Conservation (phyloP, 2,113 vertebrate genomes). For the Corythornis madagascariensis region DNA sequence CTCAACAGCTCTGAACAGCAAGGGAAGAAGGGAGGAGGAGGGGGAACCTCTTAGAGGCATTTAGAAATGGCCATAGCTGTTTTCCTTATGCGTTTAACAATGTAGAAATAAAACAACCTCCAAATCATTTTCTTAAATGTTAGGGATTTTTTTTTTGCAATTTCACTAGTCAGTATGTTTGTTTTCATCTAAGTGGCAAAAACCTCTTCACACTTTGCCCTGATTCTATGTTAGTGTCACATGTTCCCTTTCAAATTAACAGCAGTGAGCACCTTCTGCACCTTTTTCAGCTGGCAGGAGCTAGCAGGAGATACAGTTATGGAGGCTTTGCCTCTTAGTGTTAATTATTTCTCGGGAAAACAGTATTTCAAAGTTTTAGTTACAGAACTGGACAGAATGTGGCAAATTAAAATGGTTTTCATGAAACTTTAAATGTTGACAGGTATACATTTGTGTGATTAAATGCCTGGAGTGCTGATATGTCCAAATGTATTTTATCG, state of each 20-base stretch:
- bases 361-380: neutral
- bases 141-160: neutral
- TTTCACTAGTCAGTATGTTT: neutral
- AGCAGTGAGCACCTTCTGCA: neutral
- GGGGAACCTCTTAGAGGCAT: neutral
- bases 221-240: neutral
- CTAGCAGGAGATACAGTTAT: fast-evolving
- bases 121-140: neutral
- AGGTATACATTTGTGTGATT: neutral
- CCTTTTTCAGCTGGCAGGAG: neutral
- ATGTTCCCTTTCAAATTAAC: neutral
- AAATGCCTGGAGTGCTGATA: neutral
- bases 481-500: neutral
- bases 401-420: neutral
- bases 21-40: slow-evolving; percentile 1
- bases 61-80: neutral
- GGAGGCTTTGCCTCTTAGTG: neutral
- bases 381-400: neutral
- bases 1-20: neutral
- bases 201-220: neutral
- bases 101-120: neutral
- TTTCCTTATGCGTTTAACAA: neutral
- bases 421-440: neutral
- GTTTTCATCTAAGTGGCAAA: neutral
- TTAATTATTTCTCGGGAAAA: neutral